Evolutionary conservation across 2,113 vertebrate species (phyloP).

Genomic region (Myocastor coypus): DNA sequence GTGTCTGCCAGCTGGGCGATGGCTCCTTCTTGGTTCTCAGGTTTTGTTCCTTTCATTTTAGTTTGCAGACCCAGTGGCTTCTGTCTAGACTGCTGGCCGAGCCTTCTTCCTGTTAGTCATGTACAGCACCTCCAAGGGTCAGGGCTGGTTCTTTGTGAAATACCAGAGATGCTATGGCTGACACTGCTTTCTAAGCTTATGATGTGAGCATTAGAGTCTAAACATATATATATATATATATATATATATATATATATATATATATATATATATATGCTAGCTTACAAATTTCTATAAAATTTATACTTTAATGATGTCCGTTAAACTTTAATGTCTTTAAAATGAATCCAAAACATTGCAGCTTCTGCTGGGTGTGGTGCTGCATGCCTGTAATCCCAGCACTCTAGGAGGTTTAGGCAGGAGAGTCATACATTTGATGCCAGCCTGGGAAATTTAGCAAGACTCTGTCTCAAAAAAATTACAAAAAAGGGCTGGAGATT

Average conservation of each 20-base stretch:
- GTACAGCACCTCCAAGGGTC: neutral
- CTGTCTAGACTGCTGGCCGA: neutral
- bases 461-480: neutral
- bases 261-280: too few relatives aligned
- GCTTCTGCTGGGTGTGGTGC: neutral
- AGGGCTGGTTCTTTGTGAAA: neutral
- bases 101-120: neutral
- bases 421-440: neutral
- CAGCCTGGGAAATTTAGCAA: neutral
- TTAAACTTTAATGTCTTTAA: neutral
- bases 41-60: neutral
- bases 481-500: neutral
- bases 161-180: neutral
- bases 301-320: neutral
- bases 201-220: neutral
- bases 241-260: too few relatives aligned
- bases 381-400: neutral
- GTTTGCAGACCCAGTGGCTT: neutral
- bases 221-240: neutral
- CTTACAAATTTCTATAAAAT: neutral
- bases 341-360: neutral
- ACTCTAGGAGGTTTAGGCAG: neutral
- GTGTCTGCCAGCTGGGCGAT: neutral
- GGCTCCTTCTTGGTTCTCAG: neutral
- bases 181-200: slow-evolving; percentile 3